Evolutionary conservation across 2,888 invertebrate species (phyloP), one percentile per base, ranked within the genome.

Genomic region (Mayetiola destructor): DNA sequence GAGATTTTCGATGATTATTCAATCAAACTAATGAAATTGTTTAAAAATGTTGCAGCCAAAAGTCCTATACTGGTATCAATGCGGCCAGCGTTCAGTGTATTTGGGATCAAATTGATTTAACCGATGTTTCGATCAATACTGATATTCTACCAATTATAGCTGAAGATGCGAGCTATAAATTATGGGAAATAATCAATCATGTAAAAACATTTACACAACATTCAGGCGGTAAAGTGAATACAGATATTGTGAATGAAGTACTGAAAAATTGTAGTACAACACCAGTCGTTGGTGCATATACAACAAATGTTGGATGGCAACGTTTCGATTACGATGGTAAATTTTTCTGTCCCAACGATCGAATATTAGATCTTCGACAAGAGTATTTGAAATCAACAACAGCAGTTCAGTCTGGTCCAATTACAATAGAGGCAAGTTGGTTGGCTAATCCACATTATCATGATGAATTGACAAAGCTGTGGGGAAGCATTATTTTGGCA

Each of bases 21-120:
- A n/a, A n/a, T n/a, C n/a, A n/a, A n/a, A n/a, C n/a, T n/a, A n/a
- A n/a, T n/a, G n/a, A 40, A 65, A 69, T n/a, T n/a, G n/a, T n/a
- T n/a, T n/a, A n/a, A n/a, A n/a, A n/a, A n/a, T n/a, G n/a, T n/a
- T n/a, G 3, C 48, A 48, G 48, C 48, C 66, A 66, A 35, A 67
- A 66, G 52, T 66, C 61, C 21, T 71, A 70, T 59, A 68, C 67
- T 1, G 71, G 69, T 3, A 65, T 73, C 42, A 68, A 69, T 32
- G 64, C 69, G 1, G 66, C 69, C 35, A 67, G 67, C 16, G 66
- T 73, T 1, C 71, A 72, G 61, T 68, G 70, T 9, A 68, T 72
- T 40, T 73, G 73, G 72, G 73, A 73, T 58, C 73, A 73, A 60
- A 66, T 71, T 59, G 70, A 72, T 48, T 68, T 69, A 57, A 69